Conservation (phyloP, 2,113 vertebrate genomes). For the Equus quagga region DNA sequence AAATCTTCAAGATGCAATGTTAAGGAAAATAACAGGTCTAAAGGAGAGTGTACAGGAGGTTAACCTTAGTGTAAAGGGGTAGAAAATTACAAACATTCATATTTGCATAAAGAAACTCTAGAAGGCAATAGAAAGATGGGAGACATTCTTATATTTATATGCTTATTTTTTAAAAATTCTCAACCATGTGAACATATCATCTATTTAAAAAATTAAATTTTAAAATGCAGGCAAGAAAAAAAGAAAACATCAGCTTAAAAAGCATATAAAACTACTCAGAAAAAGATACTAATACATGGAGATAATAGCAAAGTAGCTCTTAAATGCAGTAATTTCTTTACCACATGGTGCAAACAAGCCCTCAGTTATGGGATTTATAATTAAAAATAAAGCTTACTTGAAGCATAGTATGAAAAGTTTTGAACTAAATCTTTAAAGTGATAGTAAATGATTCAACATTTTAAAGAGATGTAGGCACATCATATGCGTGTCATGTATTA, state of each 20-base stretch:
- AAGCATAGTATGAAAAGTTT: neutral
- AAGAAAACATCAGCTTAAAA: neutral
- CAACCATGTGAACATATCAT: neutral
- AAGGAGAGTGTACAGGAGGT: neutral
- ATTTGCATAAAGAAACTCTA: conserved; percentile 12
- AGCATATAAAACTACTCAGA: neutral
- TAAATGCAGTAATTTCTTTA: neutral
- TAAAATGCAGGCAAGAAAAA: neutral
- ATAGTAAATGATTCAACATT: neutral
- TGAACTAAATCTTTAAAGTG: neutral
- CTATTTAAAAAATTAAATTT: conserved; percentile 11
- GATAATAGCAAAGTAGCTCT: neutral
- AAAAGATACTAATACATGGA: neutral
- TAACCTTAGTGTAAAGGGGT: neutral
- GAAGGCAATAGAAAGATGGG: neutral
- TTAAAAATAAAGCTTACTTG: neutral
- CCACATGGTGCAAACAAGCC: neutral
- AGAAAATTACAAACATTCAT: neutral
- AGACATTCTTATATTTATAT: neutral
- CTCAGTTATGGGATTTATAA: neutral
- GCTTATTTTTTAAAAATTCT: neutral
- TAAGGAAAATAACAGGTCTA: neutral
- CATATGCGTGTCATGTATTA: neutral
- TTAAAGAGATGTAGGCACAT: neutral
- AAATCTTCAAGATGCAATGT: neutral